These are phyloP conservation scores for Epistrophe eligans DNA, from an alignment of 2,888 invertebrate species.

Conservation along the genomic window DNA sequence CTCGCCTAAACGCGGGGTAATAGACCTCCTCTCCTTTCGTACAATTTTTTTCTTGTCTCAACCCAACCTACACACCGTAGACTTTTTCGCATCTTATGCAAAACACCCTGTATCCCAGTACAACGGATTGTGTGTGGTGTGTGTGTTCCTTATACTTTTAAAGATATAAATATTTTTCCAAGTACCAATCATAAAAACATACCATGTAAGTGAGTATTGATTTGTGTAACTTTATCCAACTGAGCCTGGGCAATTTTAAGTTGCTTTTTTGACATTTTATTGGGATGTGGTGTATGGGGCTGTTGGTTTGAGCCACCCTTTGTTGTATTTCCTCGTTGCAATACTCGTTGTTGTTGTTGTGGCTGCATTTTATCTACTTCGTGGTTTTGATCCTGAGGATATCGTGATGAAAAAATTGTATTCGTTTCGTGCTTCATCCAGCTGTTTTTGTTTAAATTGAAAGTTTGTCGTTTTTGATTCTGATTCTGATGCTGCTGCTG, in stretches of 20 bases:
- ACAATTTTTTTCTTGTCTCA: too few relatives aligned
- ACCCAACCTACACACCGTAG: too few relatives aligned
- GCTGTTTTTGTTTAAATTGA: conserved; percentile 84
- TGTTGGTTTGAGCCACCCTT: conserved; percentile 74
- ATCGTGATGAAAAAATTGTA: conserved; percentile 60
- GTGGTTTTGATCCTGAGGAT: conserved; percentile 83
- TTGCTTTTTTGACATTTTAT: conserved; percentile 87
- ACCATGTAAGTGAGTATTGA: conserved; percentile 94
- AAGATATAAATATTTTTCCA: not conserved
- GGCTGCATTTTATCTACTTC: conserved; percentile 82
- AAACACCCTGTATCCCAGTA: too few relatives aligned
- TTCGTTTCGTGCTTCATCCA: conserved; percentile 79
- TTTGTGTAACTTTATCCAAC: conserved; percentile 90
- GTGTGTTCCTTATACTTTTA: not conserved
- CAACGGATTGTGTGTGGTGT: conserved; percentile 6
- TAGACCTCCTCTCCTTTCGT: too few relatives aligned
- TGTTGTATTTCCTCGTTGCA: conserved; percentile 47
- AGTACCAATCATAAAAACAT: conserved; percentile 82
- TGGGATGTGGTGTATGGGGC: conserved; percentile 81
- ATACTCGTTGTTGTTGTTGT: conserved; percentile 82
- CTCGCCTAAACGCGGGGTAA: too few relatives aligned
- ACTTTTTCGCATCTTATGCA: too few relatives aligned
- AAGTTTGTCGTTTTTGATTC: conserved; percentile 75
- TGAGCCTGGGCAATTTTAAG: conserved; percentile 89
- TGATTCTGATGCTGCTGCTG: conserved; percentile 65